Evolutionary conservation across 2,113 vertebrate genomes (phyloP), one percentile per base, ranked within the genome.

Genomic region (Grammomys dolichurus): DNA sequence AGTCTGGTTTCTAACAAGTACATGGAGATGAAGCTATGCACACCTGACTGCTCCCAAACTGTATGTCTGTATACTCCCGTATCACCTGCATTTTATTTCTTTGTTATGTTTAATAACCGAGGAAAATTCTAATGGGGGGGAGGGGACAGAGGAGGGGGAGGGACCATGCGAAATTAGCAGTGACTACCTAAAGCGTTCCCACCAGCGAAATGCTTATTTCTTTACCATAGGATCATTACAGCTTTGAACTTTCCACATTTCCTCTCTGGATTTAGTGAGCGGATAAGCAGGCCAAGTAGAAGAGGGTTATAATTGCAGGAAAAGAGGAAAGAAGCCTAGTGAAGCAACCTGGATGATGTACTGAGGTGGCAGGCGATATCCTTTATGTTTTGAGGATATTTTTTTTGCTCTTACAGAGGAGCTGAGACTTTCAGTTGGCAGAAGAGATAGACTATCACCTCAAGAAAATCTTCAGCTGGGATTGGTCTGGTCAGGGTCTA

Each of bases 31-130:
- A 82, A 95, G 90, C 58, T 97, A n/a, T 43, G 70, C 84, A 92
- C 93, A 96, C 96, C 97, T 94, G 91, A 97, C 96, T 98, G 94
- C 91, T 96, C 96, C 97, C 97, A 97, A 96, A 95, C 33, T 95
- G 97, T 98, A 96, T 97, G 97, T 97, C 93, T 96, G 67, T 86
- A 87, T 65, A 96, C 46, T 98, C 96, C 95, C 96, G 81, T 54
- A 92, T 93, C 93, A 95, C 89, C 95, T 97, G 92, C 63, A 81
- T 96, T 91, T 95, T 96, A 80, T 97, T 98, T 98, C 94, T 97
- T 98, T 96, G 89, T 94, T 86, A 1, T 96, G 98, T 97, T 96
- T 93, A 95, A 98, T 97, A 97, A 89, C 95, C 90, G 97, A 96
- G 92, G 96, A 73, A 98, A 98, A 97, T 95, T 95, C 96, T 97